Base-by-base conservation (phyloP, 2,113 vertebrate species). In the Tyto alba region DNA sequence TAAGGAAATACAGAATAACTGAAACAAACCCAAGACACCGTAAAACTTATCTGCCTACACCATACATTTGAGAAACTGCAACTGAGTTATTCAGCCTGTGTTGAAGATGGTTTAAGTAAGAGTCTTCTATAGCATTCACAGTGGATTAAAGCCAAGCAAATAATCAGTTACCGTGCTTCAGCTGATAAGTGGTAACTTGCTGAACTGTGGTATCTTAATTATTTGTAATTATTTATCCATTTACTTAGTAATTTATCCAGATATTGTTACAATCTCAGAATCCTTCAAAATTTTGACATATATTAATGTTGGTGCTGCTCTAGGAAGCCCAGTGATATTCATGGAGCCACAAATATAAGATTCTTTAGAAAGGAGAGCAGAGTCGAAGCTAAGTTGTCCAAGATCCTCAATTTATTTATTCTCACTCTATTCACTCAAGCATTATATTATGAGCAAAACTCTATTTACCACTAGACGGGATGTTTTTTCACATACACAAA, bases 401-500 rank as follows among this genome's bases (percentile, higher is more conserved):
- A 94, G 55, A 86, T 85, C 47, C 80, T 59, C 56, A 93, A n/a
- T 27, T 81, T 78, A 74, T 91, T 95, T 84, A 88, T 84, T 63
- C 72, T 92, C 4, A 1, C 47, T 94, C 43, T 52, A 40, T 56
- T 71, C 72, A 36, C 47, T 78, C 82, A 86, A 86, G 79, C 82
- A 88, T 89, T 74, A 73, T 13, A 67, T 85, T 88, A 83, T 27
- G 75, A 95, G 63, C 63, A 95, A 88, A 93, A 89, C 36, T 72
- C 89, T 89, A 88, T 91, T 95, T 91, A 73, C 82, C 92, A 83
- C 50, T 26, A 91, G 85, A 77, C 3, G 16, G 71, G 68, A 88
- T 88, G 82, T 47, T 93, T 93, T 88, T 95, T 71, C 79, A 83
- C 72, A 91, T 59, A 91, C 78, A 94, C 59, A 91, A 95, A 83